Percentiles rank a stretch among this genome's conserved stretches.
Evolutionary conservation across 2,888 invertebrate genomes (phyloP).

Genomic region (Chloroclysta siterata): DNA sequence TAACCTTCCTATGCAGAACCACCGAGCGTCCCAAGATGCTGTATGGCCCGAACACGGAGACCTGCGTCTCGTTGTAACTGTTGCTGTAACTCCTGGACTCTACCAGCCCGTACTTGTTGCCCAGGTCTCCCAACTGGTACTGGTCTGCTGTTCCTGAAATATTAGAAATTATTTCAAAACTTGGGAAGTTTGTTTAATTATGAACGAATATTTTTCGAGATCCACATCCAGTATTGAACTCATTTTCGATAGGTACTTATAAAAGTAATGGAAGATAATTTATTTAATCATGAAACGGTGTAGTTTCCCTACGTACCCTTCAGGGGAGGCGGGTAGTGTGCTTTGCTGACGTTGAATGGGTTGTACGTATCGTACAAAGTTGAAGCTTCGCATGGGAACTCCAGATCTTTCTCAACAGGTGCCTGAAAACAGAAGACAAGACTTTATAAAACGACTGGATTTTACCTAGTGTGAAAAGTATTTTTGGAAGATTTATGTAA

Average conservation of each 20-base stretch:
- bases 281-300: background rate
- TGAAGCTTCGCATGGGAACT: conserved; percentile 94
- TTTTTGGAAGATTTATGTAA: background rate
- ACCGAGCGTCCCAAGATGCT: conserved; percentile 95
- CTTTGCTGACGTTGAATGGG: conserved; percentile 89
- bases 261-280: no score
- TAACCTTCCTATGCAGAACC: conserved; percentile 90
- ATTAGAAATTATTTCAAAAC: background rate
- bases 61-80: conserved; percentile 90
- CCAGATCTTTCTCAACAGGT: conserved; percentile 91
- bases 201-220: no score
- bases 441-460: background rate
- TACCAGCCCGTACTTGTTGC: conserved; percentile 93
- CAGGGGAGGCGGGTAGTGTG: conserved; percentile 84
- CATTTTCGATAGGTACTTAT: no score
- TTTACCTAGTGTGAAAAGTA: background rate
- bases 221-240: no score
- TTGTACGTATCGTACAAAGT: conserved; percentile 95
- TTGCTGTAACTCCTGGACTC: conserved; percentile 85
- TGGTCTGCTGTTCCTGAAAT: conserved; percentile 91
- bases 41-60: conserved; percentile 92
- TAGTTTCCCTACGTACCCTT: conserved; percentile 59
- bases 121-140: conserved; percentile 94
- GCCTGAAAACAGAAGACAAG: conserved; percentile 80
- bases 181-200: background rate